phyloP scores from a whole-genome alignment of 2,113 vertebrate species.

The Calypte anna region DNA sequence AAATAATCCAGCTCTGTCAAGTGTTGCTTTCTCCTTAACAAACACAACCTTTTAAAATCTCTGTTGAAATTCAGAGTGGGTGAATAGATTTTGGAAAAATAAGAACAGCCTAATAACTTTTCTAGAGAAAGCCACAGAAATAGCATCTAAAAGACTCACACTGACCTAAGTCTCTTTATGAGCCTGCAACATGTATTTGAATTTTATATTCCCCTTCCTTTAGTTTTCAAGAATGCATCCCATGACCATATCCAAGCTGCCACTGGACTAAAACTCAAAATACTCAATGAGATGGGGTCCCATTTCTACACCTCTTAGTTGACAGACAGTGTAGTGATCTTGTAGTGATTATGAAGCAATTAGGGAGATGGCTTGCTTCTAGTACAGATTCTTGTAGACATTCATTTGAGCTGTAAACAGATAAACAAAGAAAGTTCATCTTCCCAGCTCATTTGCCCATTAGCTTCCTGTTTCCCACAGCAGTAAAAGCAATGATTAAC shows the following conservation, averaged over 20 bases:
- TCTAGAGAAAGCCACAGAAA: not conserved
- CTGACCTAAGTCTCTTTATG: not conserved
- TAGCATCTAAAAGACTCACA: conserved; percentile 5
- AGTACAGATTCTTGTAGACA: not conserved
- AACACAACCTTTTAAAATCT: not conserved
- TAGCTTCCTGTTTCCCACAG: not conserved
- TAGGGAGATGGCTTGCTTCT: not conserved
- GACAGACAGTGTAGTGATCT: not conserved
- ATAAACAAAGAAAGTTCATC: not conserved
- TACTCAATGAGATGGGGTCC: not conserved
- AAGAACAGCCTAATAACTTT: conserved; percentile 17
- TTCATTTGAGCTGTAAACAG: not conserved
- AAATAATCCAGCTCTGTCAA: not conserved
- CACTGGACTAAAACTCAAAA: not conserved
- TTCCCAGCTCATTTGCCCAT: not conserved
- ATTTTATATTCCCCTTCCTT: not conserved
- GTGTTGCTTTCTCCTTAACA: not conserved
- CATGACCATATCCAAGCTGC: conserved; percentile 9
- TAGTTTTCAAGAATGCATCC: conserved; percentile 18
- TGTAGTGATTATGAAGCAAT: not conserved
- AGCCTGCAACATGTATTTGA: conserved; percentile 2
- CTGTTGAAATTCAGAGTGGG: not conserved
- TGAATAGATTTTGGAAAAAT: conserved; percentile 11
- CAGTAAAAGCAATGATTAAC: not conserved
- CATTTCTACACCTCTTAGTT: not conserved